phyloP scores from a whole-genome alignment of 2,888 invertebrate genomes.

The Caenorhabditis sp. region DNA sequence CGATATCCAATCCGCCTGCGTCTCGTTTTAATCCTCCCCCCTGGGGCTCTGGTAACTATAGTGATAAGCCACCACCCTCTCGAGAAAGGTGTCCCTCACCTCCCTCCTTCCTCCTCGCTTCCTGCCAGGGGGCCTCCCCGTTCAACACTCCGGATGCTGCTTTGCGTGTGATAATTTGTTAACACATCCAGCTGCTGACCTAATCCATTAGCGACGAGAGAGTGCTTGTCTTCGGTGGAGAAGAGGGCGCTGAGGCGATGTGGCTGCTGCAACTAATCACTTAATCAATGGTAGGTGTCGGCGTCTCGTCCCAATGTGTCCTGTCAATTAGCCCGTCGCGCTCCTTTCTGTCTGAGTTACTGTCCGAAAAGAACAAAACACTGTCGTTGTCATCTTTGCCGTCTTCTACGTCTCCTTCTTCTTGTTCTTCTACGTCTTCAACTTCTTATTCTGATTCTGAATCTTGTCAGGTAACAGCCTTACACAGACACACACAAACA shows the following conservation, averaged over 20 bases:
- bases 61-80: constrained; percentile 56
- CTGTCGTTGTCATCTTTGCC: constrained; percentile 16
- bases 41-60: constrained; percentile 51
- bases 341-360: constrained; percentile 23
- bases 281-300: constrained; percentile 56
- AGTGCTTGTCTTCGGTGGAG: constrained; percentile 7
- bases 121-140: neutral
- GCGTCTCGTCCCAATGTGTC: neutral
- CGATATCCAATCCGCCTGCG: constrained; percentile 32
- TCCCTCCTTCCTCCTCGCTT: too few relatives aligned
- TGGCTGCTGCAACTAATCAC: constrained; percentile 62
- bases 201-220: constrained; percentile 57
- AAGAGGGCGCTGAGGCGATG: constrained; percentile 15
- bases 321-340: constrained; percentile 39
- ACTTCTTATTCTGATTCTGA: constrained; percentile 3
- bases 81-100: too few relatives aligned
- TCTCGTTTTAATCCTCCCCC: constrained; percentile 32
- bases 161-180: constrained; percentile 55
- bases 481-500: neutral
- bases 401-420: constrained; percentile 16
- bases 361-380: constrained; percentile 11
- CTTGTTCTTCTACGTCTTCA: neutral
- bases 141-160: constrained; percentile 4
- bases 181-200: constrained; percentile 53
- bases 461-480: constrained; percentile 1